These are phyloP conservation scores for Temnothorax nylanderi DNA, from an alignment of 1,140 invertebrate species.

Conservation along the genomic window DNA sequence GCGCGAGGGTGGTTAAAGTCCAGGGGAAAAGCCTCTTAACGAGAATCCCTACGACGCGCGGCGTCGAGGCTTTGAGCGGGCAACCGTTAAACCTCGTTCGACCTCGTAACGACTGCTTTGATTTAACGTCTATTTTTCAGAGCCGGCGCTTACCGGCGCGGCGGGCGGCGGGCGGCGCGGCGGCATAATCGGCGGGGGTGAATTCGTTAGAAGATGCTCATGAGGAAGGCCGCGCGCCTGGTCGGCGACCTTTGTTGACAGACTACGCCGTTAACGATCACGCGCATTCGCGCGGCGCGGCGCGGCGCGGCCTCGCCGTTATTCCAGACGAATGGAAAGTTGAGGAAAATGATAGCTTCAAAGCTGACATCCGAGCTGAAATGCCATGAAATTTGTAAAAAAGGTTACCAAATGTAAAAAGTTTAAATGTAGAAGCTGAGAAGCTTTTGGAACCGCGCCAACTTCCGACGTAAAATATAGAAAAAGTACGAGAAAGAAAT, in stretches of 20 bases:
- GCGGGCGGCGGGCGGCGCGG: constrained; percentile 63
- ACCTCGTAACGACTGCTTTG: constrained; percentile 60
- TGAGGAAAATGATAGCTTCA: not conserved
- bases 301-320: not conserved
- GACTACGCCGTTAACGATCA: constrained; percentile 10
- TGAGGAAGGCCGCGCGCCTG: not conserved
- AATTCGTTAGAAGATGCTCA: constrained; percentile 79
- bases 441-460: constrained; percentile 26
- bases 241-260: constrained; percentile 42
- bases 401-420: not conserved
- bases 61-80: constrained; percentile 30
- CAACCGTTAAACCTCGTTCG: constrained; percentile 57
- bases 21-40: constrained; percentile 47
- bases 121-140: constrained; percentile 74
- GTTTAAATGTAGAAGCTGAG: not conserved
- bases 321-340: not conserved
- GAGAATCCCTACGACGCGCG: constrained; percentile 37
- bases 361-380: not conserved
- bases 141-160: constrained; percentile 58
- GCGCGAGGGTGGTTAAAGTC: constrained; percentile 41
- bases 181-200: constrained; percentile 69
- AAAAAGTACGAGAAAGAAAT: not conserved
- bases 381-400: constrained; percentile 26
- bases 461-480: not conserved
- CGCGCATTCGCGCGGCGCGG: not conserved